Evolutionary conservation across 1,140 invertebrate genomes (phyloP).

Genomic region (Drosophila equinoxialis): DNA sequence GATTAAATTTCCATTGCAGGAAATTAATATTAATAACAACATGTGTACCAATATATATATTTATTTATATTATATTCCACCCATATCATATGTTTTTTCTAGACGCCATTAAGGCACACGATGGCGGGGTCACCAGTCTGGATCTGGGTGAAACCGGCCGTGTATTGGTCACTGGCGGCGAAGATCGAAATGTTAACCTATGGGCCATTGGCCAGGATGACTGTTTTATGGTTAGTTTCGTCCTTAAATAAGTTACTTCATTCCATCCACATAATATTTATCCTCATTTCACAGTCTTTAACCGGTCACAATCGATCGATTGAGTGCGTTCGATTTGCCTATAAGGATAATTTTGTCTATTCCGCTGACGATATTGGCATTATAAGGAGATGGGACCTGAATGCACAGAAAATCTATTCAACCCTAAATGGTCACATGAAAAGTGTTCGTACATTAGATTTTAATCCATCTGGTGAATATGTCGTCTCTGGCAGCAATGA

Average conservation of each 20-base stretch:
- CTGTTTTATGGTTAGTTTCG: constrained; percentile 93
- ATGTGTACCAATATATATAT: too few relatives aligned
- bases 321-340: constrained; percentile 97
- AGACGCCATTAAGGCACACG: constrained; percentile 95
- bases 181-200: constrained; percentile 98
- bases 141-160: constrained; percentile 94
- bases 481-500: constrained; percentile 96
- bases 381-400: constrained; percentile 98
- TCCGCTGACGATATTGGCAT: constrained; percentile 96
- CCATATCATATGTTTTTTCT: constrained; percentile 37
- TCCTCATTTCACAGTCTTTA: constrained; percentile 83
- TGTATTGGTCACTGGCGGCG: constrained; percentile 97
- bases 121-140: constrained; percentile 92
- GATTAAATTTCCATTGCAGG: not conserved
- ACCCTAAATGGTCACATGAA: constrained; percentile 97
- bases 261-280: too few relatives aligned
- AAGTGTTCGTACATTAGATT: constrained; percentile 95
- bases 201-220: constrained; percentile 98
- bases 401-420: constrained; percentile 94
- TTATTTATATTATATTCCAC: not conserved
- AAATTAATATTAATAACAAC: not conserved
- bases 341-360: constrained; percentile 97
- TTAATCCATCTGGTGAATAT: constrained; percentile 98
- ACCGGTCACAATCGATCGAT: constrained; percentile 96
- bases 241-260: too few relatives aligned